A percentile compares a stretch with the other conserved stretches of the same genome.
Conservation (phyloP, 2,113 vertebrate genomes). For the Naja naja region DNA sequence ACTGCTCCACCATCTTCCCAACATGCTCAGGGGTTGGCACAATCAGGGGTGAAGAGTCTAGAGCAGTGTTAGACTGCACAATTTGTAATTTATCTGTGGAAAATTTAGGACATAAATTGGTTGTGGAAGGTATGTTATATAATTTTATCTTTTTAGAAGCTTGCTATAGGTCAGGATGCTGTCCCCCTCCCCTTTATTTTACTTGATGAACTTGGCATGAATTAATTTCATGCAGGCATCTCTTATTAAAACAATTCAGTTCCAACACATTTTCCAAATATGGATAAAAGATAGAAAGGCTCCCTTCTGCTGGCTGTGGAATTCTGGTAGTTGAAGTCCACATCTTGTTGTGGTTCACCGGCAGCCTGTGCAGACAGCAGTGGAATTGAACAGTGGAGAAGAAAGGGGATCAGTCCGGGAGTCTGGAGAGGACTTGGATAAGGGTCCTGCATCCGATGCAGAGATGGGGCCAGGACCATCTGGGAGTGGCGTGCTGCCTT, state of each 20-base stretch:
- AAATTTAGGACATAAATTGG: background rate
- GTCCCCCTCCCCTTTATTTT: background rate
- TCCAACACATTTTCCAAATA: background rate
- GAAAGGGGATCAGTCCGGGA: no score
- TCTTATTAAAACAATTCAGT: background rate
- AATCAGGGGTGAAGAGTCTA: no score
- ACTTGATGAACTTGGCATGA: background rate
- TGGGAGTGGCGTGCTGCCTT: no score
- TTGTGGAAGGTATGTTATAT: background rate
- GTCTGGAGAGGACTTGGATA: no score
- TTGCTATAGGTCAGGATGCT: rapidly evolving
- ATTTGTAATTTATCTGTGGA: background rate
- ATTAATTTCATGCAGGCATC: background rate
- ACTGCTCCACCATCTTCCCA: no score
- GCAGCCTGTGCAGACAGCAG: no score
- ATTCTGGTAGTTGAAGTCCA: background rate
- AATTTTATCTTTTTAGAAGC: constrained; percentile 2
- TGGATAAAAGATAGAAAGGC: background rate
- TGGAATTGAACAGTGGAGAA: no score
- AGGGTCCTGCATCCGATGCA: no score
- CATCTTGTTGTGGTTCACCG: no score
- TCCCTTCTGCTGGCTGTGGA: background rate
- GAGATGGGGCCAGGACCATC: no score
- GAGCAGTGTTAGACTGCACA: background rate
- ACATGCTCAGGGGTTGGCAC: no score